phyloP scores from a whole-genome alignment of 1,140 invertebrate genomes.

The Drosophila insularis region DNA sequence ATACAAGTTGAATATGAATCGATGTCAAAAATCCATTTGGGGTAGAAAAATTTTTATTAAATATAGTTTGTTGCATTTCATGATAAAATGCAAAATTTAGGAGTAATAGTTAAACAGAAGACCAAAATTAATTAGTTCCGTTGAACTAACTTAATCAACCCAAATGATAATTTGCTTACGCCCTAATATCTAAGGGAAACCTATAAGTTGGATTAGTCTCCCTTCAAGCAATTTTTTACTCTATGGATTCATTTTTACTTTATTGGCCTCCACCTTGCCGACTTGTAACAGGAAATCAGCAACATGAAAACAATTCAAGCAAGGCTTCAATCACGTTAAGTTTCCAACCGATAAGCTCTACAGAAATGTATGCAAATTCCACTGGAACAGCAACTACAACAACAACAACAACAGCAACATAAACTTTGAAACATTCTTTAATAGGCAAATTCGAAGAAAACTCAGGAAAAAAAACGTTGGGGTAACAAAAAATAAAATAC shows the following conservation, averaged over 20 bases:
- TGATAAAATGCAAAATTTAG: too few relatives aligned
- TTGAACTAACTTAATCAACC: too few relatives aligned
- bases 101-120: too few relatives aligned
- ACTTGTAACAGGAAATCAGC: constrained; percentile 28
- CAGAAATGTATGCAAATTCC: constrained; percentile 63
- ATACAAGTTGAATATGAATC: too few relatives aligned
- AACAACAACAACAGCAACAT: constrained; percentile 13
- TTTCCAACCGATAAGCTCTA: constrained; percentile 28
- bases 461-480: background rate
- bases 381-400: constrained; percentile 24
- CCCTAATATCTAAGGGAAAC: background rate
- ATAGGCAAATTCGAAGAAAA: constrained; percentile 65
- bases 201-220: background rate
- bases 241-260: background rate
- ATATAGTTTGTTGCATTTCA: too few relatives aligned
- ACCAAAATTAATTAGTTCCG: too few relatives aligned
- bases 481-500: constrained; percentile 25
- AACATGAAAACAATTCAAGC: constrained; percentile 58
- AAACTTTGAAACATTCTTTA: constrained; percentile 57
- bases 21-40: too few relatives aligned
- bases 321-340: constrained; percentile 69
- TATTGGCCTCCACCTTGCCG: constrained; percentile 16
- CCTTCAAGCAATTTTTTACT: too few relatives aligned
- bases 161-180: too few relatives aligned
- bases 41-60: too few relatives aligned